phyloP scores from a whole-genome alignment of 2,888 invertebrate genomes.

The Slavum lentiscoides region DNA sequence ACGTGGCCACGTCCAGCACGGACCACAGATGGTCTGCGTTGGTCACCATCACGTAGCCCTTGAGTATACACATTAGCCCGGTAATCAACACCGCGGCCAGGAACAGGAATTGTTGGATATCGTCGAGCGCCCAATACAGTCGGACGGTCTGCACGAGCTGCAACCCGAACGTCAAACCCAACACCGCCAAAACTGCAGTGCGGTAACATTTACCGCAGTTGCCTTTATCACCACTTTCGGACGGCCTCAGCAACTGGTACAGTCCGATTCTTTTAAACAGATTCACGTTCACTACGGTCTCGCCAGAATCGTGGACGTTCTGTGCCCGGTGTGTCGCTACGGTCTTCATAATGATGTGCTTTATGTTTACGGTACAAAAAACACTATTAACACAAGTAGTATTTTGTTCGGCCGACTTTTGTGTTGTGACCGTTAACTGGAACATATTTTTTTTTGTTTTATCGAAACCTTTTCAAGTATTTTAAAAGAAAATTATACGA shows the following conservation, averaged over 20 bases:
- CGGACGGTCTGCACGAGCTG: neutral
- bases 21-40: neutral
- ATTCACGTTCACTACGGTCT: neutral
- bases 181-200: too few species aligned
- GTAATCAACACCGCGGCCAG: neutral
- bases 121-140: neutral
- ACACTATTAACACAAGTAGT: too few species aligned
- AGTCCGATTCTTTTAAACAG: too few species aligned
- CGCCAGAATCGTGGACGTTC: neutral
- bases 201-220: neutral
- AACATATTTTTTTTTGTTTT: too few species aligned
- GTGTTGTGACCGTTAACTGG: too few species aligned
- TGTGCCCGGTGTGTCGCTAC: too few species aligned
- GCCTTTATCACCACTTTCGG: too few species aligned
- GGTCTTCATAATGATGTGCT: too few species aligned
- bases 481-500: too few species aligned
- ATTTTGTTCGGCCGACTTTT: too few species aligned
- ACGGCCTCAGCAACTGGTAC: neutral
- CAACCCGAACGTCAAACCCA: neutral
- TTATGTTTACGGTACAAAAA: too few species aligned
- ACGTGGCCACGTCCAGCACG: slow-evolving; percentile 3
- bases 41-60: neutral
- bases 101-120: neutral
- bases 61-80: neutral
- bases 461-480: too few species aligned